Evolutionary conservation across 2,888 invertebrate genomes (phyloP).

Genomic region (Scaptodrosophila latifasciaeformis): DNA sequence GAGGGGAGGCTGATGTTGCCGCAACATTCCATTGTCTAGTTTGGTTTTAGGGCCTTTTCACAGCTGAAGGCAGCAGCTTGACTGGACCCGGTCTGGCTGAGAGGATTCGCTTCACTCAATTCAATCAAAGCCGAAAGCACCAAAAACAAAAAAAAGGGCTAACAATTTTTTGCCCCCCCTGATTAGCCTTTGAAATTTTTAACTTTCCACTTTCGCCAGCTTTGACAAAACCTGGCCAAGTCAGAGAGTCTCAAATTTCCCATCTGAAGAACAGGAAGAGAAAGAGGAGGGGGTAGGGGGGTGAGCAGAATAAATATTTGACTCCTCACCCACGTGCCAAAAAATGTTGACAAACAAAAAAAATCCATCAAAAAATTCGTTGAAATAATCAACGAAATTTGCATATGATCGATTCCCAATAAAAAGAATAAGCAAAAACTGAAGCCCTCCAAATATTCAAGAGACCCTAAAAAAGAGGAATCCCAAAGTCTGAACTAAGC

Average conservation of each 20-base stretch:
- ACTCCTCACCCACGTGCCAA: background rate
- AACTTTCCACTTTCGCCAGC: constrained; percentile 2
- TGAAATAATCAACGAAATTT: constrained; percentile 22
- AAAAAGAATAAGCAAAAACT: constrained; percentile 1
- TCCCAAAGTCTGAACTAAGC: too few species aligned
- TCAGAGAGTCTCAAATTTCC: constrained; percentile 1
- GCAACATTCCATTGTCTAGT: constrained; percentile 61
- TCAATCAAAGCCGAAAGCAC: constrained; percentile 14
- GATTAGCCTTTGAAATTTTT: too few species aligned
- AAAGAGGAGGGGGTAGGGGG: constrained; percentile 1
- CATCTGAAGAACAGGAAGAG: background rate
- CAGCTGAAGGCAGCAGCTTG: too few species aligned
- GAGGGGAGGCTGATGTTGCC: too few species aligned
- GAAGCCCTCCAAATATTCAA: too few species aligned
- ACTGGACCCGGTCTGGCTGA: too few species aligned
- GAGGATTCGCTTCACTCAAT: background rate
- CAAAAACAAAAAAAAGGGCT: background rate
- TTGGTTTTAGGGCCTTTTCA: too few species aligned
- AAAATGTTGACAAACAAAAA: constrained; percentile 6
- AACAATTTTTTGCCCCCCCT: background rate
- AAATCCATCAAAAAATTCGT: constrained; percentile 7
- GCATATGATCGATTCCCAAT: constrained; percentile 32
- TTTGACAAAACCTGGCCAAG: too few species aligned
- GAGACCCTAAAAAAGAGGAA: too few species aligned
- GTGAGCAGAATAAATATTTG: background rate